Evolutionary conservation across 2,888 invertebrate genomes (phyloP).

Genomic region (Sinelater perroti): DNA sequence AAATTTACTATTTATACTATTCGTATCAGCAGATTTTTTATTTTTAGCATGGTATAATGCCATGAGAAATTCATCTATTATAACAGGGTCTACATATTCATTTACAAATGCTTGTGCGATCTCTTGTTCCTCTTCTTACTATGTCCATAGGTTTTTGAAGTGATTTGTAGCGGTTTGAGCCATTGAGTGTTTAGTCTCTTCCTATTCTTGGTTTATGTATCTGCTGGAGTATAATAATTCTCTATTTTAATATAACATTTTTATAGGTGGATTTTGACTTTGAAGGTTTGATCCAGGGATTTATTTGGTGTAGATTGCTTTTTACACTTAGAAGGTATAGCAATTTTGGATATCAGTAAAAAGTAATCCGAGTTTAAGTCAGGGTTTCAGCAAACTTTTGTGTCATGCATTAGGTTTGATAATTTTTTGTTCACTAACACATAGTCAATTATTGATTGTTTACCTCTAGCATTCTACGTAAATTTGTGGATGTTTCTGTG

Average conservation of each 20-base stretch:
- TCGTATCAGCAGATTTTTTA: no score
- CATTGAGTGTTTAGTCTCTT: background rate
- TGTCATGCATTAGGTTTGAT: background rate
- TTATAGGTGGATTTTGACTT: background rate
- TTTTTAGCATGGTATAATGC: background rate
- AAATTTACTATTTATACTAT: no score
- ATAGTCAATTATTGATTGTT: constrained; percentile 8
- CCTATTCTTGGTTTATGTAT: constrained; percentile 5
- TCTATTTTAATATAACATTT: background rate
- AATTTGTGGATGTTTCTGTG: no score
- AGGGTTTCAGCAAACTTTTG: background rate
- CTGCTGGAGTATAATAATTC: background rate
- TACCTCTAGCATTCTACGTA: no score
- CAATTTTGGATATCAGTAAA: background rate
- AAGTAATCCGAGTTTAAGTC: constrained; percentile 3
- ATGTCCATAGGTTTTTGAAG: constrained; percentile 5
- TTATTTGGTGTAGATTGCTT: background rate
- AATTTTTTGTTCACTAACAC: constrained; percentile 3
- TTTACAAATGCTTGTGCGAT: background rate
- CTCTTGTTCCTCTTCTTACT: background rate
- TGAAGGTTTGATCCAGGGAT: background rate
- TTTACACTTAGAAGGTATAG: background rate
- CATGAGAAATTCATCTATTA: background rate
- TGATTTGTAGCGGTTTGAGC: background rate
- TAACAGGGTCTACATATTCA: constrained; percentile 1